Conservation (phyloP, 2,888 invertebrate species). For the Drosophila setosimentum region DNA sequence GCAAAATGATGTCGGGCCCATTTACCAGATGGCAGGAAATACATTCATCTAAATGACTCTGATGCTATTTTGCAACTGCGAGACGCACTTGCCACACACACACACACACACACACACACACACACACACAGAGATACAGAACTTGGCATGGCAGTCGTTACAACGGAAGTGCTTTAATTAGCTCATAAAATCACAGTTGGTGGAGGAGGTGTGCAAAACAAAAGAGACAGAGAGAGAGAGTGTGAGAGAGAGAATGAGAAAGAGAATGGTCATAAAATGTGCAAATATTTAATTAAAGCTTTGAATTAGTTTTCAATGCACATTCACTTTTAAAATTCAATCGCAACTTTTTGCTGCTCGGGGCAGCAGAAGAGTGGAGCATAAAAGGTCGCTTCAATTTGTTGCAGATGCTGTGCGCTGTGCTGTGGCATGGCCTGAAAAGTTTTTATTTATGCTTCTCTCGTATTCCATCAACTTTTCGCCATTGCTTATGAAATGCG, state of each 20-base stretch:
- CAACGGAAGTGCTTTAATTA: conserved; percentile 67
- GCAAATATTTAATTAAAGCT: conserved; percentile 59
- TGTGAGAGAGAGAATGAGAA: too few relatives aligned
- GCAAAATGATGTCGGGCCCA: conserved; percentile 54
- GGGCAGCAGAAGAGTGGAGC: background rate
- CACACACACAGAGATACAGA: background rate
- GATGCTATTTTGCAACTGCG: conserved; percentile 25
- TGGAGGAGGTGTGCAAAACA: background rate
- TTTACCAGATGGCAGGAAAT: conserved; percentile 48
- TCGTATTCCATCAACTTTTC: conserved; percentile 50
- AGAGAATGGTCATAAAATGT: conserved; percentile 13
- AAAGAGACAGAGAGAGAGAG: too few relatives aligned
- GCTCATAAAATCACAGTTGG: conserved; percentile 42
- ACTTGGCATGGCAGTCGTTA: conserved; percentile 15
- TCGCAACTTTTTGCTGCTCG: conserved; percentile 15
- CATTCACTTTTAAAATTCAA: conserved; percentile 16
- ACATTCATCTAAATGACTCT: conserved; percentile 42
- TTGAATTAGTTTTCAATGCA: conserved; percentile 61
- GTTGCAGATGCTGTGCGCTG: conserved; percentile 34
- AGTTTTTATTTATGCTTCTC: conserved; percentile 28
- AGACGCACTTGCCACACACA: background rate
- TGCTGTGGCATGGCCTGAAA: conserved; percentile 5
- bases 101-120: background rate
- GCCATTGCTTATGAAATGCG: conserved; percentile 54
- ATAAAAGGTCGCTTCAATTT: conserved; percentile 17